Evolutionary conservation across 2,113 vertebrate species (phyloP).

Genomic region (Nothobranchius kuhntae): DNA sequence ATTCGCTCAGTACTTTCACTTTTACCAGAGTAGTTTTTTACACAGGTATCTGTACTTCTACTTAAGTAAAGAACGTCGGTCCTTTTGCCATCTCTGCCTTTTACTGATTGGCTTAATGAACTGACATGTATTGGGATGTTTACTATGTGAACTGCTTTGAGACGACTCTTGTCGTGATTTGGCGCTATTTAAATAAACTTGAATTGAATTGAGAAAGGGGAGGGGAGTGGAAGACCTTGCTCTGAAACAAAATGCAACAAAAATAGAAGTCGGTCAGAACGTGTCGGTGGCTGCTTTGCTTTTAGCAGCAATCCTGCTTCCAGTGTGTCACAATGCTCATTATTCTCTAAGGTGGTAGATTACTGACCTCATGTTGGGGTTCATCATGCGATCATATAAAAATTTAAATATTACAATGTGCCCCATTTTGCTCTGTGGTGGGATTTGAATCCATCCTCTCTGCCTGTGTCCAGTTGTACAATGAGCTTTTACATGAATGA

Average conservation of each 20-base stretch:
- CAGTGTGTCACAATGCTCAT: background rate
- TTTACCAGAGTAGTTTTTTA: too few species aligned
- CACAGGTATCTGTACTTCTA: too few species aligned
- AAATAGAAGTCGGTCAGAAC: background rate
- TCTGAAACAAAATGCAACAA: slow-evolving; percentile 65
- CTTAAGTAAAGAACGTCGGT: too few species aligned
- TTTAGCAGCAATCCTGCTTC: background rate
- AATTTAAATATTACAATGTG: background rate
- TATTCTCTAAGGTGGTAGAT: background rate
- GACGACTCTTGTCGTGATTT: too few species aligned
- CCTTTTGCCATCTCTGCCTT: too few species aligned
- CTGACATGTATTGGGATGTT: too few species aligned
- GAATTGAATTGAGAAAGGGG: slow-evolving; percentile 14
- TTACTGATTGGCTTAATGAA: too few species aligned
- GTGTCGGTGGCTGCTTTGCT: background rate
- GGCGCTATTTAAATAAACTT: too few species aligned
- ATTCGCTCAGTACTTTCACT: too few species aligned
- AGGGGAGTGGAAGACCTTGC: slow-evolving; percentile 29
- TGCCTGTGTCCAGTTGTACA: slow-evolving; percentile 10
- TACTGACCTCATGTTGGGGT: background rate
- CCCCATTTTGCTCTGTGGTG: background rate
- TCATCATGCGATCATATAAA: too few species aligned
- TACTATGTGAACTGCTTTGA: too few species aligned
- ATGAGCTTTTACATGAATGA: slow-evolving; percentile 28
- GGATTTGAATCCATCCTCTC: background rate